Base-by-base conservation (phyloP, 92 coral and sea anemone genomes). In the Umimayanthus chanpuru region DNA sequence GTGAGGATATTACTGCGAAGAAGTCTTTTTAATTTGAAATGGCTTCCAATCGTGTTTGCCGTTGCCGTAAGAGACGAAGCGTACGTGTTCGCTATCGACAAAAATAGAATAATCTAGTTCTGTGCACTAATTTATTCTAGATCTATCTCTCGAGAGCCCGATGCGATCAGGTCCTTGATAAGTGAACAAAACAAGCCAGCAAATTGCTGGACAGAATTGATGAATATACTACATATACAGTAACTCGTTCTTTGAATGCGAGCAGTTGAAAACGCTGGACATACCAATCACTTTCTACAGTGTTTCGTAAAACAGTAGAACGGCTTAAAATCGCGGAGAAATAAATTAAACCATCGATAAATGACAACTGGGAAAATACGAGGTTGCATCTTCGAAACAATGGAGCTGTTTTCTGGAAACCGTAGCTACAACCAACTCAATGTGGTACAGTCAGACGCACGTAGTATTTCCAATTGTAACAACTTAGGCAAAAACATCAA, bases 41-140 rank as follows among this genome's bases (percentile, higher is more conserved):
- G 36, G 4, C 25, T 70, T 16, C 66, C 21, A 40, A 43, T 44
- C 44, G 58, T 26, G 21, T 83, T 83, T 44, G 28, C 41, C 68
- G 87, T 83, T 83, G 50, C 76, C 58, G 49, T 25, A 50, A 76
- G 64, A 82, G 25, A 26, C 53, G 10, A 36, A 8, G 61, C 40
- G 82, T 44, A 49, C 82, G 82, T 44, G 66, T 15, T 83, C 66
- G 47, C 41, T 21, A 66, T 83, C 56, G 78, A 83, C 65, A 83
- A 83, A 83, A 83, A 68, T 83, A 83, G 87, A 83, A 83, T 50
- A 83, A 83, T 83, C 87, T 73, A 70, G 87, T 64, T 15, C 28
- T 28, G 64, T 82, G 55, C 32, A 71, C 11, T 47, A 28, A 83
- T 83, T 66, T 70, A 44, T 83, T 83, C 87, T 80, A 83, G 87